phyloP scores from a whole-genome alignment of 2,113 vertebrate species.

The Nematolebias whitei region DNA sequence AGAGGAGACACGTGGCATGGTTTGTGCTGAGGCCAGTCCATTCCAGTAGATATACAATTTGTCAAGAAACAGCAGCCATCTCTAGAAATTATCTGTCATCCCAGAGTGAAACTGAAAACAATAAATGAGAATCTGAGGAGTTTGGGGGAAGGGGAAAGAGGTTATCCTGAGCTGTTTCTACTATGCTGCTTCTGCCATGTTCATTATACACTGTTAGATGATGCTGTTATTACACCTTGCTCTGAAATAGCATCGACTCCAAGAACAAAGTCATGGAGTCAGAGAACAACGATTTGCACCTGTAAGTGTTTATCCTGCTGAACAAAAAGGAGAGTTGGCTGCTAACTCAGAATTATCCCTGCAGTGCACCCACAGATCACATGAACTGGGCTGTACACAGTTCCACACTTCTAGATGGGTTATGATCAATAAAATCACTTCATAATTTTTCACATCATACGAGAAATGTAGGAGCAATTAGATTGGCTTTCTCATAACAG shows the following conservation, averaged over 20 bases:
- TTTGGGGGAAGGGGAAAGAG: slow-evolving; percentile 10
- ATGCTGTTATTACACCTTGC: slow-evolving; percentile 25
- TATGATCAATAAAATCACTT: background rate
- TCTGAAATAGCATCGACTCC: slow-evolving; percentile 48
- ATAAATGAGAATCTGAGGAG: slow-evolving; percentile 25
- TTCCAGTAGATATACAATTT: slow-evolving; percentile 8
- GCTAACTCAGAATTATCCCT: slow-evolving; percentile 5
- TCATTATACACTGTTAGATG: slow-evolving; percentile 44
- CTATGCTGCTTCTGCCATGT: slow-evolving; percentile 1
- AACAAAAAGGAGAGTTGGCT: background rate
- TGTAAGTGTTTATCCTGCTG: slow-evolving; percentile 8
- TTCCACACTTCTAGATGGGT: background rate
- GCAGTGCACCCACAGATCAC: slow-evolving; percentile 7
- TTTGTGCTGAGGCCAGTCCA: slow-evolving; percentile 8
- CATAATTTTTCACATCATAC: too few species aligned
- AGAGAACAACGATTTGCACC: slow-evolving; percentile 36
- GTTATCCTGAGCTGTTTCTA: slow-evolving; percentile 20
- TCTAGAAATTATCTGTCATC: slow-evolving; percentile 14
- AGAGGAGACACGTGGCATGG: slow-evolving; percentile 10
- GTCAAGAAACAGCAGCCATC: slow-evolving; percentile 10
- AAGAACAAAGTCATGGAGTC: slow-evolving; percentile 39
- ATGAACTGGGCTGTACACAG: background rate
- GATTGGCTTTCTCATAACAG: background rate
- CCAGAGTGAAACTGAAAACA: background rate
- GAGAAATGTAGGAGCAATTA: too few species aligned